A percentile compares a stretch with the other conserved stretches of the same genome.
Conservation (phyloP, 2,797 vertebrate species). For the Glossophaga mutica region DNA sequence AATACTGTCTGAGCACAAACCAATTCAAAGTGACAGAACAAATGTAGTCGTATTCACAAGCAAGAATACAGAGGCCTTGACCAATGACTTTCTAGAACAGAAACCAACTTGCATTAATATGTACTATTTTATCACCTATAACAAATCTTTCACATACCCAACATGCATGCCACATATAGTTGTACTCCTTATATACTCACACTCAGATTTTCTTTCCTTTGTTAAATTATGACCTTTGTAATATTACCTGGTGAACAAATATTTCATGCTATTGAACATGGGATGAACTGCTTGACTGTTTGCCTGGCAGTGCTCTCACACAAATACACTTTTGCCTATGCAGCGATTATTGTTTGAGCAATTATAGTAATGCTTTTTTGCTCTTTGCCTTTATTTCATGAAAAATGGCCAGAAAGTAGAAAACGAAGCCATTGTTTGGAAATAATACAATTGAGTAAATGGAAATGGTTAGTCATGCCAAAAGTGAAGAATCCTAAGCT, state of each 20-base stretch:
- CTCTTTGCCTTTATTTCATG: conserved; percentile 40
- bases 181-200: neutral
- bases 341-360: neutral
- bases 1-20: neutral
- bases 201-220: neutral
- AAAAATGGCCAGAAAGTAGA: conserved; percentile 37
- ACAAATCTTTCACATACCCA: neutral
- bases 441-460: conserved; percentile 50
- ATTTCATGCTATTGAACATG: neutral
- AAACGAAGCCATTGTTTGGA: conserved; percentile 53
- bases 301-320: neutral
- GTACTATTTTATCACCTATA: neutral
- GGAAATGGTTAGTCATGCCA: conserved; percentile 46
- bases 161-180: neutral
- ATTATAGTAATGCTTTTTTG: conserved; percentile 25
- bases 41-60: neutral
- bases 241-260: neutral
- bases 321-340: neutral
- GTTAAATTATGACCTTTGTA: neutral
- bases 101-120: neutral
- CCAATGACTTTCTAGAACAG: neutral
- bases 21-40: neutral
- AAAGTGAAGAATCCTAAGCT: conserved; percentile 39
- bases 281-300: neutral
- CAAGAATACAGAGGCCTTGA: neutral